Conservation (phyloP, 2,888 invertebrate species). For the Hybos culiciformis region DNA sequence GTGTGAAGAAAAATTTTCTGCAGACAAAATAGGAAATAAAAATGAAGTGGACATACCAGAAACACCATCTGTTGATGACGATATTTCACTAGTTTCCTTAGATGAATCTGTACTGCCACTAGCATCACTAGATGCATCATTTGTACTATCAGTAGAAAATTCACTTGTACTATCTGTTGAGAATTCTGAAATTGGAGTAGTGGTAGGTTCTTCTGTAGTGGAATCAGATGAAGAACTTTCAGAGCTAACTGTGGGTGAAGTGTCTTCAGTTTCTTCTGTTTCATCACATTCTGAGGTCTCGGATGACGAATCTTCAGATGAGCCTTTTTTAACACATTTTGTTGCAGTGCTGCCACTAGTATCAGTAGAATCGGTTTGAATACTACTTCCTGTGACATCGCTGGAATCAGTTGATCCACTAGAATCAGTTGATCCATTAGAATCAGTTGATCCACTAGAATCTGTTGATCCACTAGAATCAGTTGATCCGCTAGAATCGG, state of each 20-base stretch:
- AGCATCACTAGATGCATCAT: too few relatives aligned
- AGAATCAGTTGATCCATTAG: not conserved
- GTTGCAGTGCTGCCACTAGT: constrained; percentile 4
- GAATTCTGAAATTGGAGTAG: too few relatives aligned
- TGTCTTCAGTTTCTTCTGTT: constrained; percentile 1
- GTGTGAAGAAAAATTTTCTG: too few relatives aligned
- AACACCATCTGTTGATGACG: too few relatives aligned
- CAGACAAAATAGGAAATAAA: constrained; percentile 4
- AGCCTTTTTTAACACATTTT: not conserved
- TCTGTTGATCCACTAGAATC: constrained; percentile 5
- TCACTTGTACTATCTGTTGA: too few relatives aligned
- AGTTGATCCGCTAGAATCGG: not conserved
- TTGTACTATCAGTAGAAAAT: too few relatives aligned
- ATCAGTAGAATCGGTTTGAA: constrained; percentile 3
- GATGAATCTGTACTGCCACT: constrained; percentile 9
- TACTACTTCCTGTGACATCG: not conserved
- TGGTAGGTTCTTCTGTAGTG: too few relatives aligned
- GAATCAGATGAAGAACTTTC: too few relatives aligned
- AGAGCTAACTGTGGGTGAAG: constrained; percentile 1
- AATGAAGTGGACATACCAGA: too few relatives aligned
- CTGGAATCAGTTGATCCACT: not conserved
- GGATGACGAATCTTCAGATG: not conserved
- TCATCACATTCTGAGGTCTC: constrained; percentile 6
- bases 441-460: not conserved
- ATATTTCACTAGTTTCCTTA: constrained; percentile 14